Evolutionary conservation across 2,888 invertebrate species (phyloP).

Genomic region (Macrosoma leucophasiata): DNA sequence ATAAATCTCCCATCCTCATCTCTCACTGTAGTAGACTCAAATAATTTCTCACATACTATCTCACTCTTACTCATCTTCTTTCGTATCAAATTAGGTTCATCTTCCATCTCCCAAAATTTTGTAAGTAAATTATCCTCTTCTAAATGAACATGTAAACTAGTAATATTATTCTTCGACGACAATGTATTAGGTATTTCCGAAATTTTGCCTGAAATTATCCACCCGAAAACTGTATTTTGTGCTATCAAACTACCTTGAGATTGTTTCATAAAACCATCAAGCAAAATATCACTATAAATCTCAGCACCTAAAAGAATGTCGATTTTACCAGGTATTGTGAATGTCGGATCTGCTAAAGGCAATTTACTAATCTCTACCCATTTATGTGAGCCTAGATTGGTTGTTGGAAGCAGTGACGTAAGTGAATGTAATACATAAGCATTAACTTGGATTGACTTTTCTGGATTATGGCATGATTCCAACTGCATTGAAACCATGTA

Average conservation of each 20-base stretch:
- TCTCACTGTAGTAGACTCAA: constrained; percentile 16
- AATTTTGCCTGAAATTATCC: constrained; percentile 18
- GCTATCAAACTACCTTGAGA: constrained; percentile 6
- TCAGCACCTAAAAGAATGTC: constrained; percentile 17
- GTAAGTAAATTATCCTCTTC: constrained; percentile 15
- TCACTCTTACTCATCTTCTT: constrained; percentile 21
- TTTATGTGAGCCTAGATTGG: too few relatives aligned
- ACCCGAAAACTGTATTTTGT: constrained; percentile 13
- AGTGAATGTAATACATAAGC: constrained; percentile 10
- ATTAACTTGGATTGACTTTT: constrained; percentile 4
- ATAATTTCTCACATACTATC: constrained; percentile 20
- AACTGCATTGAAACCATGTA: constrained; percentile 19
- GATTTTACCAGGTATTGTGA: constrained; percentile 9
- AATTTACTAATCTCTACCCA: too few relatives aligned
- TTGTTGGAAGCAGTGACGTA: too few relatives aligned
- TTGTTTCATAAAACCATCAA: constrained; percentile 7
- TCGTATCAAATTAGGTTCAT: constrained; percentile 9
- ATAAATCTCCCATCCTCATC: constrained; percentile 20
- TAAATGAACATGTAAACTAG: constrained; percentile 10
- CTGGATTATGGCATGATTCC: constrained; percentile 14
- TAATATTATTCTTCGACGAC: too few relatives aligned
- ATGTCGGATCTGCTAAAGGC: constrained; percentile 18
- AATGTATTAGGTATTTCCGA: too few relatives aligned
- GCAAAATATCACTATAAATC: constrained; percentile 10
- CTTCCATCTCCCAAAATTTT: constrained; percentile 28